Base-by-base conservation (phyloP, 2,888 invertebrate species). In the Callimorpha dominula region DNA sequence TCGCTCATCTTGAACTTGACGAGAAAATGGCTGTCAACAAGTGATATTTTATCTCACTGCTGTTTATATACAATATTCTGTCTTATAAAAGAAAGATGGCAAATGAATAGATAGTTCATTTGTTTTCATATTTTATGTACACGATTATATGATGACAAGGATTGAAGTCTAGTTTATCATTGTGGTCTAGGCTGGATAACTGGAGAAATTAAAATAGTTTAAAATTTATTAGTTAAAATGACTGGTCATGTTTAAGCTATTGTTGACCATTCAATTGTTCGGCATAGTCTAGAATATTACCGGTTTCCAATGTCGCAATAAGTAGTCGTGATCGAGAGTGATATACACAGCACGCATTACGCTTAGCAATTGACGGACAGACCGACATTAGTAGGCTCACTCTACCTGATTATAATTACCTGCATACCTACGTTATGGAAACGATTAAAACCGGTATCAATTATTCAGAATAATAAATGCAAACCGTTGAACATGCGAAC, bases 1-100 rank as follows among this genome's bases (percentile, higher is more conserved):
- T 84, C 83, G 73, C 87, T 93, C 92, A 88, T 94, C 94, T 94
- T 94, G 95, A 94, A 94, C 95, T 95, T 95, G 93, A 75, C 46
- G 20, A 77, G 70, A 87, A 77, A 83, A 87, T 87, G 85, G 79
- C 86, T 84, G 84, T 79, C 77, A 85, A 80, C 89, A 79, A 88
- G 82, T 88, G 89, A 88, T 89, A 90, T 31, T 90, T 91, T 87
- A 86, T 79, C 76, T 75, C 65, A 74, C 69, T 68, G 75, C 68
- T 85, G 80, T 86, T 85, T 84, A 83, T 78, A 81, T 84, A 85
- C 81, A 81, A 70, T 40, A 15, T 62, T 62, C 8, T 14, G 7
- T 46, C 43, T 46, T 46, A 8, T 46, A 46, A 8, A 9, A 9
- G 43, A 46, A 8, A 46, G 43, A 9, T 6, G 43, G 43, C 43